Conservation (phyloP, 2,888 invertebrate species). For the Amphipyra tragopoginis region DNA sequence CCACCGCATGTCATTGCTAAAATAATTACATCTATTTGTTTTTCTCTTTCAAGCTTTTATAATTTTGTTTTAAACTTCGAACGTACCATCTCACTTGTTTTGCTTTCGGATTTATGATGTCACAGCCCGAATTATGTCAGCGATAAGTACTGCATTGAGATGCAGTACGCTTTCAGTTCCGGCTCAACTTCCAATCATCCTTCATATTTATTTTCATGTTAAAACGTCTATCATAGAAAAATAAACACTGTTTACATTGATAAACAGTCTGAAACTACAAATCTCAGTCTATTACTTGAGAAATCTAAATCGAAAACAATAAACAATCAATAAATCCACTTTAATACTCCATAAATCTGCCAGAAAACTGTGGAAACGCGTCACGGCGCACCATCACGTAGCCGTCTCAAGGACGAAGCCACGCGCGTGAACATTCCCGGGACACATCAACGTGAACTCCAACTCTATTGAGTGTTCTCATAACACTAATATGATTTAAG, state of each 20-base stretch:
- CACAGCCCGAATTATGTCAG: constrained; percentile 30
- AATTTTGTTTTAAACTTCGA: constrained; percentile 36
- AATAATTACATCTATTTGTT: constrained; percentile 55
- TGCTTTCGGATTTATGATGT: constrained; percentile 22
- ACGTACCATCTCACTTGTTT: constrained; percentile 32
- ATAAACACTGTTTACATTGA: constrained; percentile 48
- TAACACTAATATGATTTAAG: constrained; percentile 8
- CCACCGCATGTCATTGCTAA: constrained; percentile 46
- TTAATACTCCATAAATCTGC: constrained; percentile 74
- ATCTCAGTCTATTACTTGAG: constrained; percentile 59
- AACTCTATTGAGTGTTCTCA: constrained; percentile 11
- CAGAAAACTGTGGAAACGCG: constrained; percentile 64
- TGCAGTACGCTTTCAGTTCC: constrained; percentile 23
- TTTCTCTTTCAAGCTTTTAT: constrained; percentile 43
- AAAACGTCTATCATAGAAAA: constrained; percentile 37
- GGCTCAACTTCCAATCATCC: constrained; percentile 12
- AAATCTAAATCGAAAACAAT: constrained; percentile 70
- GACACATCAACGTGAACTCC: constrained; percentile 35
- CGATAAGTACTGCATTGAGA: constrained; percentile 28
- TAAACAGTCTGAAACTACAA: constrained; percentile 53
- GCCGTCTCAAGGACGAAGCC: constrained; percentile 57
- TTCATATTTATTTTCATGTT: constrained; percentile 13
- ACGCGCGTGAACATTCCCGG: constrained; percentile 42
- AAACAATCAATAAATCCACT: constrained; percentile 75
- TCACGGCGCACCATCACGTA: constrained; percentile 53